Evolutionary conservation across 2,888 invertebrate species (phyloP).

Genomic region (Eristalis pertinax): DNA sequence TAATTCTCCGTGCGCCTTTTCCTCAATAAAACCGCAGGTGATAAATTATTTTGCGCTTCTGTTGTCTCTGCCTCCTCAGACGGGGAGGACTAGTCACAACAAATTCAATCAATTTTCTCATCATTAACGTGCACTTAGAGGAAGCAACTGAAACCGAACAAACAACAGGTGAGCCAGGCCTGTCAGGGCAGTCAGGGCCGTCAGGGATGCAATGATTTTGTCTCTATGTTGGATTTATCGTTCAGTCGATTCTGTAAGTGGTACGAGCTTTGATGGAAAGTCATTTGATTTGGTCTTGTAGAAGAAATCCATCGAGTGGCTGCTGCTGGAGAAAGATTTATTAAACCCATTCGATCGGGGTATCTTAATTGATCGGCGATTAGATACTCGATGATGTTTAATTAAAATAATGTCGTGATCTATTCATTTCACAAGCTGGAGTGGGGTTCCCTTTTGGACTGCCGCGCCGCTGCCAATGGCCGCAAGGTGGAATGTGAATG

Average conservation of each 20-base stretch:
- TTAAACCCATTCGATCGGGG: constrained; percentile 56
- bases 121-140: constrained; percentile 49
- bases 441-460: background rate
- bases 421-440: constrained; percentile 58
- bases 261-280: constrained; percentile 56
- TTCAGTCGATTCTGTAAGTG: background rate
- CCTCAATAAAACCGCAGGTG: constrained; percentile 43
- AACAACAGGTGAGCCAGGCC: constrained; percentile 44
- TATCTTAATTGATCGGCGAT: constrained; percentile 67
- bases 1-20: constrained; percentile 1
- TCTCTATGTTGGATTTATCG: constrained; percentile 45
- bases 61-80: constrained; percentile 18
- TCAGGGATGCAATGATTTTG: constrained; percentile 56
- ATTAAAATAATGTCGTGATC: constrained; percentile 70
- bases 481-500: constrained; percentile 18
- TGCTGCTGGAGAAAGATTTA: constrained; percentile 50
- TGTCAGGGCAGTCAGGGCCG: constrained; percentile 37
- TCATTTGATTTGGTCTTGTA: constrained; percentile 42
- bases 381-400: constrained; percentile 65
- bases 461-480: background rate
- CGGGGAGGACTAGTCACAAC: constrained; percentile 50
- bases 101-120: constrained; percentile 70
- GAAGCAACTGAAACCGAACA: background rate
- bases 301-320: constrained; percentile 2
- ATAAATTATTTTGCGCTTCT: constrained; percentile 68